These are phyloP conservation scores for Thymallus thymallus DNA, from an alignment of 2,113 vertebrate species.

Conservation along the genomic window DNA sequence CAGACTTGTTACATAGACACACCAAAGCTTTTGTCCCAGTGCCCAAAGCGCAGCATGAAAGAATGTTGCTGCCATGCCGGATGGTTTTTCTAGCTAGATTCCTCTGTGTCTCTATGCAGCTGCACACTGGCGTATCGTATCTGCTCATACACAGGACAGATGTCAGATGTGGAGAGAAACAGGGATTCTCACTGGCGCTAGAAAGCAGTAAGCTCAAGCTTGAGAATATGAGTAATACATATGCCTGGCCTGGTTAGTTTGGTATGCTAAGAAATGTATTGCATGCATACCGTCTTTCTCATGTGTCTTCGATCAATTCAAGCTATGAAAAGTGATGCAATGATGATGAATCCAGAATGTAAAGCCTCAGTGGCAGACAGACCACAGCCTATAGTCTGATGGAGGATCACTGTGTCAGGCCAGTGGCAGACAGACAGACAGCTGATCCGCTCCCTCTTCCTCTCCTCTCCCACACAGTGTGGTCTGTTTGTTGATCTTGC, in stretches of 20 bases:
- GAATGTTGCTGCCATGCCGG: not conserved
- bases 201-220: not conserved
- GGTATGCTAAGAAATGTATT: not conserved
- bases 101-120: not conserved
- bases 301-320: not conserved
- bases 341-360: not conserved
- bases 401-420: not conserved
- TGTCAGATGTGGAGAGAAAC: not conserved
- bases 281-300: not conserved
- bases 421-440: not conserved
- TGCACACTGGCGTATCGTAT: too few species aligned
- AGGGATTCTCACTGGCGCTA: too few species aligned
- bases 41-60: not conserved
- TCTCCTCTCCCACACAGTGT: not conserved
- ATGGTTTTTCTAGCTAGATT: not conserved
- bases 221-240: not conserved
- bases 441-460: slow-evolving; percentile 5
- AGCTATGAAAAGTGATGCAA: not conserved
- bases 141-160: not conserved
- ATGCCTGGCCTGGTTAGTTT: not conserved
- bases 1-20: slow-evolving; percentile 1
- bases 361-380: not conserved
- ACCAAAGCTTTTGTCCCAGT: slow-evolving; percentile 8
- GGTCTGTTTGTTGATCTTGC: slow-evolving; percentile 24
- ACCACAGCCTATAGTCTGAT: not conserved